Conservation (phyloP, 2,113 vertebrate genomes). For the Colaptes auratus region DNA sequence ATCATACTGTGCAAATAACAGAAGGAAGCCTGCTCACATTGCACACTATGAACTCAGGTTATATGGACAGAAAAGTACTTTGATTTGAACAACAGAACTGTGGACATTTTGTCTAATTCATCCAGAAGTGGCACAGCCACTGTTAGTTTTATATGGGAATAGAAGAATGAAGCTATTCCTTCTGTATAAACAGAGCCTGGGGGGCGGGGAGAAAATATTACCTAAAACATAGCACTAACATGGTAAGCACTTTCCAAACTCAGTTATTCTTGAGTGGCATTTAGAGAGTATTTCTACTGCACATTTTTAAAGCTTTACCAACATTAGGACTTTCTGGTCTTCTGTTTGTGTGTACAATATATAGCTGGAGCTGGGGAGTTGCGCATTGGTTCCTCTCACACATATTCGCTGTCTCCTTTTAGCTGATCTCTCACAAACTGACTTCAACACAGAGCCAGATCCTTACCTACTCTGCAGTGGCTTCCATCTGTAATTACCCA, state of each 20-base stretch:
- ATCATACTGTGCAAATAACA: background rate
- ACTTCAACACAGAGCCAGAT: background rate
- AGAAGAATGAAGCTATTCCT: background rate
- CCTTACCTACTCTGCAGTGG: background rate
- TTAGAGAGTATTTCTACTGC: background rate
- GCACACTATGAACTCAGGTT: background rate
- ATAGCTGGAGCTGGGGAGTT: background rate
- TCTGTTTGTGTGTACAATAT: background rate
- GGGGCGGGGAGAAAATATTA: background rate
- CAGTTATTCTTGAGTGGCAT: background rate
- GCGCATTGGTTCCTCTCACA: background rate
- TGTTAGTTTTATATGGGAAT: background rate
- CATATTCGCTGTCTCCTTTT: background rate
- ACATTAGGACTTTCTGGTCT: background rate
- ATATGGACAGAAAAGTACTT: background rate
- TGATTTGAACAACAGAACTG: background rate
- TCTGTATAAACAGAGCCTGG: background rate
- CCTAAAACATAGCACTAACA: background rate
- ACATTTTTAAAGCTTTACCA: background rate
- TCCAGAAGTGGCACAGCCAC: background rate
- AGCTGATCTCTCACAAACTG: background rate
- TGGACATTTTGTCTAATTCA: background rate
- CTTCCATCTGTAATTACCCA: background rate
- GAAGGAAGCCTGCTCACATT: background rate
- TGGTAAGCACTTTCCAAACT: fast-evolving